Evolutionary conservation across 1,140 invertebrate species (phyloP).

Genomic region (Mactra quadrangularis): DNA sequence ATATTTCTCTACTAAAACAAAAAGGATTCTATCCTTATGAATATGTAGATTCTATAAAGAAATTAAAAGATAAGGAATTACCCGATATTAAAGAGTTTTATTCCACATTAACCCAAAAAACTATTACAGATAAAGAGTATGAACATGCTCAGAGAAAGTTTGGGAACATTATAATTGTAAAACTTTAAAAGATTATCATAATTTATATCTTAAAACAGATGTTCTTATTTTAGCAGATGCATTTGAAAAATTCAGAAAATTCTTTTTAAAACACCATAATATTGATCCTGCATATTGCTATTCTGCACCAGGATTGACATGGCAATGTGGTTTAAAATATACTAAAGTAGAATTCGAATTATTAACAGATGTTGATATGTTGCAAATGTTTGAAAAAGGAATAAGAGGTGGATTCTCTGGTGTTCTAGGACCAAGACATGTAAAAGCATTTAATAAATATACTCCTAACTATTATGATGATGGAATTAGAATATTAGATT

Average conservation of each 20-base stretch:
- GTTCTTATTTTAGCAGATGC: constrained; percentile 15
- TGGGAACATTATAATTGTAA: neutral
- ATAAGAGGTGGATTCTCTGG: constrained; percentile 70
- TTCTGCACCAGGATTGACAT: constrained; percentile 64
- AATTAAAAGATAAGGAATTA: neutral
- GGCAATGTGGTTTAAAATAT: constrained; percentile 57
- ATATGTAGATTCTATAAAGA: constrained; percentile 1
- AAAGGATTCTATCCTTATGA: constrained; percentile 39
- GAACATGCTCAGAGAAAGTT: constrained; percentile 7
- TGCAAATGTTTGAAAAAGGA: constrained; percentile 73
- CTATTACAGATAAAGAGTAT: constrained; percentile 9
- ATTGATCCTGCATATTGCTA: constrained; percentile 20
- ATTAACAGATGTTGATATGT: constrained; percentile 67
- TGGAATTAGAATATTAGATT: too few species aligned
- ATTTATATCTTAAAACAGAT: constrained; percentile 34
- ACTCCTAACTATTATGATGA: constrained; percentile 56
- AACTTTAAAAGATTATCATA: constrained; percentile 1
- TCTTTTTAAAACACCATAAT: constrained; percentile 10
- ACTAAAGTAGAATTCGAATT: constrained; percentile 66
- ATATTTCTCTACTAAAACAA: constrained; percentile 1
- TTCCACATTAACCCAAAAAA: constrained; percentile 14
- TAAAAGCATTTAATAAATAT: constrained; percentile 70
- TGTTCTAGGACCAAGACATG: constrained; percentile 64
- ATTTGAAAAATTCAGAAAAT: constrained; percentile 15
- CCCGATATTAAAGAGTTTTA: constrained; percentile 13